Base-by-base conservation (phyloP, 1,140 invertebrate genomes). In the Pentalonia nigronervosa region DNA sequence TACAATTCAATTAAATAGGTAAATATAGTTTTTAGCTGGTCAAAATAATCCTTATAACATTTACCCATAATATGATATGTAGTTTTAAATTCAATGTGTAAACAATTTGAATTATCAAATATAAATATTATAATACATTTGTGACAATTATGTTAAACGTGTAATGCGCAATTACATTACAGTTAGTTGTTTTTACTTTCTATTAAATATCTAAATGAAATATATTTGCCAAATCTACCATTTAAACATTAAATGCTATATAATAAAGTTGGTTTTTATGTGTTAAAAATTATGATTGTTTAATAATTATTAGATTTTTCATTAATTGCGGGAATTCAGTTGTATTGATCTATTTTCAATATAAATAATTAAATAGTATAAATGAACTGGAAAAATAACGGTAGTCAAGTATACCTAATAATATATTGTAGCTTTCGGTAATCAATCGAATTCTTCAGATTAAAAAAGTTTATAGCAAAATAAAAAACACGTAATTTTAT, bases 81-180 rank as follows among this genome's bases (percentile, higher is more conserved):
- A 6, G 14, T 60, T 30, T 30, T 9, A 60, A 60, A 25, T 30
- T 11, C 9, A 9, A 30, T 60, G 9, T 30, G 2, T 60, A 60
- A 9, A 11, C 7, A 30, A 4, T 60, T 60, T 60, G 0, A 60
- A 30, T 30, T 60, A 30, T 60, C 8, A 60, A 60, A 11, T 56
- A 67, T 30, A n/a, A 8, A 14, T 30, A 30, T 67, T 67, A 4
- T n/a, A n/a, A 14, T 67, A 11, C 3, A 14, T 67, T 67, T 67
- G 25, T n/a, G 3, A 3, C 9, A 3, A 30, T 2, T 67, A 67
- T 30, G 0, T 30, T 67, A 4, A 17, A 0, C 7, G 14, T 6
- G 30, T 4, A 41, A 41, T 17, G 1, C 25, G n/a, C 25, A 30
- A 25, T 25, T 1, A 56, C 25, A 4, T 14, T 67, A 11, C 30